Evolutionary conservation across 2,797 vertebrate genomes (phyloP), one percentile per base, ranked within the genome.

Genomic region (Thamnophis elegans): DNA sequence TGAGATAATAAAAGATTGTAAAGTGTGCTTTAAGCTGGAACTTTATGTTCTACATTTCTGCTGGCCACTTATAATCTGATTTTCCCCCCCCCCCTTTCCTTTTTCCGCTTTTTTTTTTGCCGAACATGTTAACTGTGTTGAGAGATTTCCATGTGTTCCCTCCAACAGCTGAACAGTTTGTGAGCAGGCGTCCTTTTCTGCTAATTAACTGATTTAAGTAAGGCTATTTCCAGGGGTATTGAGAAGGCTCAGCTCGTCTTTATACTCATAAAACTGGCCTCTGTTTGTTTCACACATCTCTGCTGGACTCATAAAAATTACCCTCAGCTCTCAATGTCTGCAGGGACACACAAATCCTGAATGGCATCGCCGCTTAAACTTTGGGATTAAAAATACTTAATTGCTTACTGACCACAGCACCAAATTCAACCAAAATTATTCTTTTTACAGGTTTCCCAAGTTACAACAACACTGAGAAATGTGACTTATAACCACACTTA

Each of bases 351-450:
- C 95, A 97, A 95, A 95, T 78, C 56, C 87, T 94, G 93, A 94
- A 95, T 96, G 97, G 95, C 0, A 0, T 85, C 94, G 92, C 92
- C 91, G 94, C 93, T 97, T 96, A 96, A 95, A 96, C 94, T 97
- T 97, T 97, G 97, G 97, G 97, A 98, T 98, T 47, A 98, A 98
- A 58, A 98, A 98, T 97, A 95, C 42, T 97, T 98, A 98, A 98
- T 98, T 98, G 96, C 96, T 97, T 97, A 98, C 98, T 97, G 97
- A 98, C 96, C 95, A 95, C 96, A 95, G 95, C 94, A 96, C 95
- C 97, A 96, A 97, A 97, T 97, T 96, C 6, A 56, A 95, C 95
- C 91, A 93, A 95, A 96, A 51, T 56, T 56, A 85, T n/a, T 68
- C 42, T 82, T 22, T 47, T 54, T 16, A 16, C n/a, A 68, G 14